Conservation (phyloP, 2,113 vertebrate species). For the Pipra filicauda region DNA sequence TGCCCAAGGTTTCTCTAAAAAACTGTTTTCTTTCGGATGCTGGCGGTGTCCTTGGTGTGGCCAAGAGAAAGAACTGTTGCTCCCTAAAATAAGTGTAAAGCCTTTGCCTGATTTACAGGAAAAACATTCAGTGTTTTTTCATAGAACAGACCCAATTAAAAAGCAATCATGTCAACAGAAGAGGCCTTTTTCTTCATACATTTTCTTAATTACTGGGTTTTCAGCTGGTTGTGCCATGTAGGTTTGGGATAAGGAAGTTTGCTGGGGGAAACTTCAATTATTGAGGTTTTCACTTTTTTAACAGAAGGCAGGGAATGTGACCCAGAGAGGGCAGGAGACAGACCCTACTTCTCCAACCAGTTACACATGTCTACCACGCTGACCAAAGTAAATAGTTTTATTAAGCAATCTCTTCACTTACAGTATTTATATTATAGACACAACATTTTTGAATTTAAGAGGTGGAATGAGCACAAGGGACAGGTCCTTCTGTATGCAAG, state of each 20-base stretch:
- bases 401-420: neutral
- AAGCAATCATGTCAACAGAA: neutral
- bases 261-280: neutral
- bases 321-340: neutral
- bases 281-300: neutral
- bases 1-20: neutral
- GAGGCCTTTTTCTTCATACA: neutral
- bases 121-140: neutral
- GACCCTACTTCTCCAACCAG: neutral
- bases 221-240: neutral
- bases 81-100: neutral
- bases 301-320: neutral
- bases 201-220: neutral
- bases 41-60: accelerated
- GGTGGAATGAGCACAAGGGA: neutral
- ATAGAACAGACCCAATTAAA: neutral
- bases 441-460: neutral
- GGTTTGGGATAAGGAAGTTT: neutral
- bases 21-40: neutral
- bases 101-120: neutral
- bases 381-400: neutral
- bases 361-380: neutral
- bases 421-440: neutral
- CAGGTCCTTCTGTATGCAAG: accelerated
- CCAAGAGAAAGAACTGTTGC: neutral